Base-by-base conservation (phyloP, 2,113 vertebrate genomes). In the Rhombomys opimus region DNA sequence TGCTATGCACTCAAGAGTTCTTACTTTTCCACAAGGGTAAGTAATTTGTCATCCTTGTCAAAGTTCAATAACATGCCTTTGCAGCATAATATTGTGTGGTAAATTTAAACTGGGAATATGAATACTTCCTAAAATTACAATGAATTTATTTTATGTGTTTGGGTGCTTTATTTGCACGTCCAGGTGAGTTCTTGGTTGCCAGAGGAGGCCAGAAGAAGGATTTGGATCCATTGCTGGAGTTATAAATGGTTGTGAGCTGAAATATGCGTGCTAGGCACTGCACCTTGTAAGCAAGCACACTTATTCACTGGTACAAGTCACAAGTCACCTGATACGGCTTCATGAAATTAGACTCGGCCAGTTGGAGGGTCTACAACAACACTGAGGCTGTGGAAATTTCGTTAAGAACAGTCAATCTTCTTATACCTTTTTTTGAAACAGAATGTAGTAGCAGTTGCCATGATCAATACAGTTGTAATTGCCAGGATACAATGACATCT, bases 41-140 rank as follows among this genome's bases (percentile, higher is more conserved):
- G 35, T 90, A 63, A 87, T 68, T 96, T 95, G 65, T 54, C 89
- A 94, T 90, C 30, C 82, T 22, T 57, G 25, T 61, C 90, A 91
- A 38, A 61, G 22, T 85, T 61, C 80, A 94, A 2, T 80, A 59
- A 80, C 75, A 52, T 75, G 67, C 13, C 32, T 90, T 72, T 81
- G 52, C 46, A 89, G 68, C 61, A 63, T 72, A 86, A 89, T 94
- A 54, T 50, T 52, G 61, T 52, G 35, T 65, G 57, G 50, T 70
- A 75, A 46, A 61, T 86, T 94, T 89, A 95, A 94, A 86, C 82
- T 86, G 81, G 30, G 15, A 87, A 80, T 86, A n/a, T 78, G 65
- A 87, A 87, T 87, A 67, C 68, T 68, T 93, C 59, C 59, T 46
- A 85, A 85, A 63, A 63, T 85, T 46, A 4, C 61, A 65, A 85